These are phyloP conservation scores for Diaphora mendica DNA, from an alignment of 2,888 invertebrate genomes.

Conservation along the genomic window DNA sequence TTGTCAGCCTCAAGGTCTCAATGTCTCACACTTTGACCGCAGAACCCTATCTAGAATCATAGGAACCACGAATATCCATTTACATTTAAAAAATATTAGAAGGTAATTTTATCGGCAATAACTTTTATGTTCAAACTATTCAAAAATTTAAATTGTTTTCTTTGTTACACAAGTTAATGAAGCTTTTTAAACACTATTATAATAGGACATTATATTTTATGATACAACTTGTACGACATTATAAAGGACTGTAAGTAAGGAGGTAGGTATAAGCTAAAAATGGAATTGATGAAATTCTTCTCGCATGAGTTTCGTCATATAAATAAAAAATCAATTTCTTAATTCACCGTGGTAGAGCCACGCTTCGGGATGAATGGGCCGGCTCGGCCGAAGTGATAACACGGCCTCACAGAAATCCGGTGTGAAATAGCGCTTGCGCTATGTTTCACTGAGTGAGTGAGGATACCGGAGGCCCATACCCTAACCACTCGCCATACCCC, in stretches of 20 bases:
- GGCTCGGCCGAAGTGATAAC: no score
- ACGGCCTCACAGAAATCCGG: no score
- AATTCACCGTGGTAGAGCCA: no score
- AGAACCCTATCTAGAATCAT: constrained; percentile 65
- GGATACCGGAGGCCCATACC: no score
- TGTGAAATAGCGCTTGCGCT: no score
- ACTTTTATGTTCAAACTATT: neutral
- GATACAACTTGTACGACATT: neutral
- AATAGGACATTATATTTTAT: neutral
- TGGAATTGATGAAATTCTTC: neutral
- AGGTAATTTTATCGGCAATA: constrained; percentile 24
- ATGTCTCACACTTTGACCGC: constrained; percentile 69
- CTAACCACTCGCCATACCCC: no score
- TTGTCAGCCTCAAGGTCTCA: constrained; percentile 72
- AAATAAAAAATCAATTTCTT: neutral
- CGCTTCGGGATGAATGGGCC: no score
- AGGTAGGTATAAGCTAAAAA: neutral
- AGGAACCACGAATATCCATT: constrained; percentile 54
- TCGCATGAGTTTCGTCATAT: neutral
- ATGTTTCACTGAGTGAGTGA: no score
- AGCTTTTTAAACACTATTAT: neutral
- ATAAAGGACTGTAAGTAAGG: neutral
- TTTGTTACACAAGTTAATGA: neutral
- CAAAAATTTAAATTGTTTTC: constrained; percentile 31
- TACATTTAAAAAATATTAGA: constrained; percentile 45